phyloP scores from a whole-genome alignment of 2,888 invertebrate genomes.

The Junonia oenone region DNA sequence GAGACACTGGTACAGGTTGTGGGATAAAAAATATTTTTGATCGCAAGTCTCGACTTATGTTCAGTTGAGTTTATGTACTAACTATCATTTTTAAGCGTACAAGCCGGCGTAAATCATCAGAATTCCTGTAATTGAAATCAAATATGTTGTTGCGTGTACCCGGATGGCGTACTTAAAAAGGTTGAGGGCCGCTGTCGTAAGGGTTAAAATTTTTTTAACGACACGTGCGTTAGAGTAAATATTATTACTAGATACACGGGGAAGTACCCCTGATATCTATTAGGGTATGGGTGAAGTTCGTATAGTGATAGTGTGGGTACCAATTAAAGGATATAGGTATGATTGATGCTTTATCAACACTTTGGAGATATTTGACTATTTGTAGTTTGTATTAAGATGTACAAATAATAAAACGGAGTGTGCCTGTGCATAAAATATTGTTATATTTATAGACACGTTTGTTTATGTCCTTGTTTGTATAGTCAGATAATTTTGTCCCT shows the following conservation, averaged over 20 bases:
- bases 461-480: no score
- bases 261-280: neutral
- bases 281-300: neutral
- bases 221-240: slow-evolving; percentile 23
- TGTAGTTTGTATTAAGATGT: slow-evolving; percentile 41
- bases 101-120: no score
- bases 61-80: no score
- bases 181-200: slow-evolving; percentile 32
- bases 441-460: no score
- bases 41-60: no score
- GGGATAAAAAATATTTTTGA: no score
- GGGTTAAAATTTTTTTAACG: slow-evolving; percentile 36
- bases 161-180: neutral
- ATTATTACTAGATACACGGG: neutral
- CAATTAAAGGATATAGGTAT: slow-evolving; percentile 30
- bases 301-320: slow-evolving; percentile 16
- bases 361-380: slow-evolving; percentile 37
- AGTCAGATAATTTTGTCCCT: no score
- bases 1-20: no score
- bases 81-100: no score
- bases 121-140: no score
- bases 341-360: slow-evolving; percentile 64
- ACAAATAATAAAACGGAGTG: neutral
- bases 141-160: no score
- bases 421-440: neutral